Conservation (phyloP, 2,113 vertebrate genomes). For the Aphyosemion australe region DNA sequence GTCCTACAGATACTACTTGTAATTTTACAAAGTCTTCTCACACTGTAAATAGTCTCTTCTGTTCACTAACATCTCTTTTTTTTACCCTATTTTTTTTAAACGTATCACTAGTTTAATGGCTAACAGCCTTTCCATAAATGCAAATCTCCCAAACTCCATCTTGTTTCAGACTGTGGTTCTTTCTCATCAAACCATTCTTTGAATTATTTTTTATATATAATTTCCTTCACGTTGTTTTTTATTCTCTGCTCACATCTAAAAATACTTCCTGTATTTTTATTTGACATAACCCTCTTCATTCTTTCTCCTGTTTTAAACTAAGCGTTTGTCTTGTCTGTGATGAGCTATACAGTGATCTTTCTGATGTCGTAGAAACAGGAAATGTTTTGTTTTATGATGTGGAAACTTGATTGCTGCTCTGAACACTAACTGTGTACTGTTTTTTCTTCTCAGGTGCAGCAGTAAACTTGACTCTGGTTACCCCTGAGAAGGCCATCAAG, state of each 20-base stretch:
- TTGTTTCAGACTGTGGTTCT: too few species aligned
- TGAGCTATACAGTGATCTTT: conserved; percentile 20
- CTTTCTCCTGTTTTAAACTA: conserved; percentile 28
- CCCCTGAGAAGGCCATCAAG: conserved; percentile 85
- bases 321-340: conserved; percentile 29
- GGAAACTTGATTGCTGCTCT: conserved; percentile 1
- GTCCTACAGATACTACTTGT: conserved; percentile 21
- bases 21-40: conserved; percentile 37
- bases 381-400: conserved; percentile 28
- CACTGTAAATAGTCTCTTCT: conserved; percentile 1
- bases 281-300: conserved; percentile 56
- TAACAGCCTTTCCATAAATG: conserved; percentile 27
- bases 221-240: too few species aligned
- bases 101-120: not conserved
- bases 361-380: conserved; percentile 50
- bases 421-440: conserved; percentile 10
- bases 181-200: too few species aligned
- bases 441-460: conserved; percentile 79
- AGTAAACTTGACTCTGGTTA: conserved; percentile 84
- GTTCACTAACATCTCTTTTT: conserved; percentile 39
- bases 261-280: conserved; percentile 1
- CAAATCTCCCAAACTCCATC: not conserved
- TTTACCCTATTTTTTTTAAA: conserved; percentile 13
- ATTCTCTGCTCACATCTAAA: conserved; percentile 6
- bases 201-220: not conserved